Conservation (phyloP, 2,797 vertebrate genomes). For the Anas bahamensis region DNA sequence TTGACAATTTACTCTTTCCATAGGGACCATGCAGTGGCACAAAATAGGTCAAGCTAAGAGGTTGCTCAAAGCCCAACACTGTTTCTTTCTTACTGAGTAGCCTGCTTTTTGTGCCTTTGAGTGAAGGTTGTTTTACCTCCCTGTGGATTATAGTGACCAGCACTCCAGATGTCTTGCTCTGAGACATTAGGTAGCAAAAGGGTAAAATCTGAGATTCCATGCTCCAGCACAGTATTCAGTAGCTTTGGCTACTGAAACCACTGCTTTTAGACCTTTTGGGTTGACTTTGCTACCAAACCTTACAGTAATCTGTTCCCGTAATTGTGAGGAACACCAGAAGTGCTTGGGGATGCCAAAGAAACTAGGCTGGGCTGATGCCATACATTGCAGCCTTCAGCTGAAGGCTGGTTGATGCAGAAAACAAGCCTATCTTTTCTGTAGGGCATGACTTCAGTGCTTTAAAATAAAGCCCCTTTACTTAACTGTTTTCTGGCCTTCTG, state of each 20-base stretch:
- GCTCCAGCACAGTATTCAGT: neutral
- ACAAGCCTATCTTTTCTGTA: neutral
- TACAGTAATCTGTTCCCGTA: neutral
- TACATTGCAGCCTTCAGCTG: neutral
- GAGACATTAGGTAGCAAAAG: neutral
- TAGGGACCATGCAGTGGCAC: neutral
- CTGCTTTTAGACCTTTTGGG: neutral
- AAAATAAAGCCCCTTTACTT: neutral
- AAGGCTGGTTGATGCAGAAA: neutral
- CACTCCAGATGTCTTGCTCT: neutral
- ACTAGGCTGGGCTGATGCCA: neutral
- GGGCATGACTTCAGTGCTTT: neutral
- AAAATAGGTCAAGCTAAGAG: neutral
- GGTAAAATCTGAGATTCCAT: neutral
- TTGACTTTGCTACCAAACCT: neutral
- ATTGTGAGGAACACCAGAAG: neutral
- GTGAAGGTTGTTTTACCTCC: neutral
- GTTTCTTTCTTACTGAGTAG: neutral
- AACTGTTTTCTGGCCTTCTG: neutral
- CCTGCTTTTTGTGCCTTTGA: neutral
- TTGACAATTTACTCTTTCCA: neutral
- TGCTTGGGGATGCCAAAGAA: neutral
- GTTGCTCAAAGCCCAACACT: neutral
- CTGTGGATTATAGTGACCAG: neutral
- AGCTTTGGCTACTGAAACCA: neutral